Conservation (phyloP, 2,888 invertebrate genomes). For the Drosophila rubida region DNA sequence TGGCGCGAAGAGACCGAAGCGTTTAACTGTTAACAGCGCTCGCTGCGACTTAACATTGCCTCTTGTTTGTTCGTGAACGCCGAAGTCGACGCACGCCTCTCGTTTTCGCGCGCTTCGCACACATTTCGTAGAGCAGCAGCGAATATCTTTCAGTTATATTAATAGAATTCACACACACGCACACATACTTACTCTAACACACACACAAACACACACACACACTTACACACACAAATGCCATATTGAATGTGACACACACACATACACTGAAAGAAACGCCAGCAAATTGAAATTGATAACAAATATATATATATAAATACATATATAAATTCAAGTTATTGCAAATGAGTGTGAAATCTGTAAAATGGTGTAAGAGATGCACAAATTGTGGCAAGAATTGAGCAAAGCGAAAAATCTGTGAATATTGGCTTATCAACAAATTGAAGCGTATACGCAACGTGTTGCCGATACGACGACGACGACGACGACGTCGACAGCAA, state of each 20-base stretch:
- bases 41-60: conserved; percentile 34
- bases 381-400: background rate
- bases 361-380: conserved; percentile 14
- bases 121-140: conserved; percentile 49
- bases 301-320: conserved; percentile 25
- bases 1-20: conserved; percentile 26
- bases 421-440: conserved; percentile 38
- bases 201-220: conserved; percentile 24
- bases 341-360: conserved; percentile 18
- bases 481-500: conserved; percentile 13
- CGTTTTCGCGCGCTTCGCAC: conserved; percentile 71
- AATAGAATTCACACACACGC: conserved; percentile 60
- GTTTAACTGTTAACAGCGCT: conserved; percentile 45
- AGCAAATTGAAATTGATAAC: conserved; percentile 50
- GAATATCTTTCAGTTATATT: conserved; percentile 63
- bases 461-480: conserved; percentile 15
- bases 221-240: conserved; percentile 24
- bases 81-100: conserved; percentile 69
- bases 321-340: conserved; percentile 29
- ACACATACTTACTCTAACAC: conserved; percentile 40
- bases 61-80: conserved; percentile 65
- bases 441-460: conserved; percentile 60
- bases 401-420: conserved; percentile 4
- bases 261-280: conserved; percentile 28
- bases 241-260: conserved; percentile 52